A percentile compares a stretch with the other conserved stretches of the same genome.
phyloP scores from a whole-genome alignment of 2,797 vertebrate genomes.

The Fistularia tabacaria region DNA sequence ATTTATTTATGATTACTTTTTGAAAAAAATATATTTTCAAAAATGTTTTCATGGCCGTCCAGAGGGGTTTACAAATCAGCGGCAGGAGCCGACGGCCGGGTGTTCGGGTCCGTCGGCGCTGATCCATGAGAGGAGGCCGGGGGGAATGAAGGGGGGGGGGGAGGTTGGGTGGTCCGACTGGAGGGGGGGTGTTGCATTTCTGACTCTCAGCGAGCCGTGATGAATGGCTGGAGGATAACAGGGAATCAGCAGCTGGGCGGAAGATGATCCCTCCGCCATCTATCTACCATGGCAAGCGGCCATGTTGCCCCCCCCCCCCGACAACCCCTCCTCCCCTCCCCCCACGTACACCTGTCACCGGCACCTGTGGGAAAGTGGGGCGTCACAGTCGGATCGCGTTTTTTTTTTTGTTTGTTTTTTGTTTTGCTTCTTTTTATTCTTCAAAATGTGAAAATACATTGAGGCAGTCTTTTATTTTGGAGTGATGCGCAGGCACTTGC shows the following conservation, averaged over 20 bases:
- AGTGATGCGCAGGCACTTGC: no score
- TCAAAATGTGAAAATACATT: no score
- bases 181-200: conserved; percentile 38
- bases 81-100: conserved; percentile 6
- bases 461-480: no score
- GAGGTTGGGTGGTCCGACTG: neutral
- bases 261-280: conserved; percentile 53
- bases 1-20: no score
- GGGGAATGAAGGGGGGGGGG: conserved; percentile 52
- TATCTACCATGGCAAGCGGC: conserved; percentile 35
- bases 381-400: neutral
- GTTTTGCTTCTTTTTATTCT: no score
- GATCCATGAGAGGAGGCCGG: conserved; percentile 43
- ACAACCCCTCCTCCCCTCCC: conserved; percentile 1
- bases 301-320: conserved; percentile 12
- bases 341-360: conserved; percentile 42
- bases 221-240: conserved; percentile 60
- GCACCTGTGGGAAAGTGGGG: conserved; percentile 55
- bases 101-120: conserved; percentile 22
- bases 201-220: conserved; percentile 65
- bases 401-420: neutral
- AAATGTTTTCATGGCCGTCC: no score
- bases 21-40: no score
- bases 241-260: conserved; percentile 68
- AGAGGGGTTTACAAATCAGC: no score